These are phyloP conservation scores for Petrophora chlorosata DNA, from an alignment of 2,888 invertebrate species.

Conservation along the genomic window DNA sequence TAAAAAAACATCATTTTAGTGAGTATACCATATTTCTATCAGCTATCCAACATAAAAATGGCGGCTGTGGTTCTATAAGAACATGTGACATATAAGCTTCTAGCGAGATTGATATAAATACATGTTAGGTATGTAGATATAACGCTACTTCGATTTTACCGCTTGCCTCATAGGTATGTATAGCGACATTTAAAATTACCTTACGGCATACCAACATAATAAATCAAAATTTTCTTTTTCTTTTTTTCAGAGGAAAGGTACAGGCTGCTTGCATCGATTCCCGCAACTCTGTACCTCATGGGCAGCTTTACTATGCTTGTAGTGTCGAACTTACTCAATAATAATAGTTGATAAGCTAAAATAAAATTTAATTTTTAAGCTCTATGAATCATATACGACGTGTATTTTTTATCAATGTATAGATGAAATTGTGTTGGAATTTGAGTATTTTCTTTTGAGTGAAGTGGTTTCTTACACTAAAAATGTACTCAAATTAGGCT, in stretches of 20 bases:
- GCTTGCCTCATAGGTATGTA: conserved; percentile 8
- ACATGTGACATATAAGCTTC: no score
- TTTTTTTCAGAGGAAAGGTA: conserved; percentile 90
- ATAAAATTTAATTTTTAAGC: conserved; percentile 26
- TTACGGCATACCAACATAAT: conserved; percentile 2
- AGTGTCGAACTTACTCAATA: conserved; percentile 67
- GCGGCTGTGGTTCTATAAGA: no score
- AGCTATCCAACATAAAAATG: no score
- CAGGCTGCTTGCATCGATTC: conserved; percentile 90
- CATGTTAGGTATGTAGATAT: no score
- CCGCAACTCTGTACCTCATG: conserved; percentile 89
- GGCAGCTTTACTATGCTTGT: conserved; percentile 87
- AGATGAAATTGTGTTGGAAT: not conserved
- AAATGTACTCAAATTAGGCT: no score
- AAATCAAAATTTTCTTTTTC: conserved; percentile 47
- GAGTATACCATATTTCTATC: no score
- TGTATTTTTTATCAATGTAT: not conserved
- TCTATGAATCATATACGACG: not conserved
- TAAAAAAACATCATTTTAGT: no score
- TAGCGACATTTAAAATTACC: no score
- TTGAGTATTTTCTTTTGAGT: no score
- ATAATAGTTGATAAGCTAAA: conserved; percentile 69
- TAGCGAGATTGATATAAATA: no score
- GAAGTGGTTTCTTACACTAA: no score
- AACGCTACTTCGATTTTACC: no score